Conservation (phyloP, 2,797 vertebrate species). For the Lithobates pipiens region DNA sequence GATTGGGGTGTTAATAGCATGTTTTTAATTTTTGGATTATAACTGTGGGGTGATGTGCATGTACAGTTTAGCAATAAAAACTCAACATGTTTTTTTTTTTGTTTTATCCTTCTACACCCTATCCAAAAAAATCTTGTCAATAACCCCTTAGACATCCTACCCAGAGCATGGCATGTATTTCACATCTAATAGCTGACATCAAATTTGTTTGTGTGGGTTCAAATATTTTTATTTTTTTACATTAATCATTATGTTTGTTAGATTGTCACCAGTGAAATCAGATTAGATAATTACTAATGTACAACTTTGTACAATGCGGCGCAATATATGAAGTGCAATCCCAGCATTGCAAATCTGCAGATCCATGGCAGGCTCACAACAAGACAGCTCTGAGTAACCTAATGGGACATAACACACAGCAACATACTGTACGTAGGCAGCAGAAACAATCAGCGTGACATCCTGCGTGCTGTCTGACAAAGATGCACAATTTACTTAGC, state of each 20-base stretch:
- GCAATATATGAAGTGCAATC: slow-evolving; percentile 24
- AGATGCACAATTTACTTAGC: slow-evolving; percentile 66
- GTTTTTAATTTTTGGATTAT: no score
- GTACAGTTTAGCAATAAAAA: no score
- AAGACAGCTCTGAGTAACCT: slow-evolving; percentile 64
- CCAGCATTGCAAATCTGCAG: slow-evolving; percentile 52
- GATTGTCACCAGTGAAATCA: background rate
- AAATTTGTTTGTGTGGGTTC: no score
- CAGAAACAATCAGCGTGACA: slow-evolving; percentile 60
- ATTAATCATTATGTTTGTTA: background rate
- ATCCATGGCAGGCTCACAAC: slow-evolving; percentile 53
- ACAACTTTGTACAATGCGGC: background rate
- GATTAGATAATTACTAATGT: background rate
- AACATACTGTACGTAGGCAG: slow-evolving; percentile 50
- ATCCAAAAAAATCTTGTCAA: no score
- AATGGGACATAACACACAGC: slow-evolving; percentile 60
- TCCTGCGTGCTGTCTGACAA: slow-evolving; percentile 53
- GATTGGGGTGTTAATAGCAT: no score
- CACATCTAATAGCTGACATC: no score
- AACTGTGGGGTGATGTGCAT: no score
- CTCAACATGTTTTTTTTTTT: no score
- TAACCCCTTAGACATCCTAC: no score
- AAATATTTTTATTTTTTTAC: no score
- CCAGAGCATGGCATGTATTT: no score
- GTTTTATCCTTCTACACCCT: no score